These are phyloP conservation scores for Antheraea mylitta DNA, from an alignment of 1,140 invertebrate species.

Conservation along the genomic window DNA sequence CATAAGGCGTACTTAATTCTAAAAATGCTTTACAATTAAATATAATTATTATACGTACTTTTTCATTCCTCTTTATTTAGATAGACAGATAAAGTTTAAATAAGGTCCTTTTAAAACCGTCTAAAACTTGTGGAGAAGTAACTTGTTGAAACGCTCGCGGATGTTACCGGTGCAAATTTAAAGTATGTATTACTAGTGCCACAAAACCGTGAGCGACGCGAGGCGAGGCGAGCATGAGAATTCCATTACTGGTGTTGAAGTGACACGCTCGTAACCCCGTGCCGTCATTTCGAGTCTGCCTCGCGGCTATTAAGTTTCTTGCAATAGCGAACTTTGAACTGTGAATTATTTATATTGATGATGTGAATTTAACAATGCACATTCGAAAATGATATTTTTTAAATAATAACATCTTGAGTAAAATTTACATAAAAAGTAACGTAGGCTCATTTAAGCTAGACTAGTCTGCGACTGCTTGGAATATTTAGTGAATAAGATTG, in stretches of 20 bases:
- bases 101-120: constrained; percentile 54
- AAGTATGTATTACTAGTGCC: constrained; percentile 64
- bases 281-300: constrained; percentile 6
- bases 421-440: too few relatives aligned
- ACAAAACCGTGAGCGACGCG: constrained; percentile 51
- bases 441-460: too few relatives aligned
- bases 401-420: too few relatives aligned
- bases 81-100: constrained; percentile 35
- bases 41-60: constrained; percentile 9
- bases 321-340: neutral
- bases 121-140: constrained; percentile 54
- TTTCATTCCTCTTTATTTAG: constrained; percentile 24
- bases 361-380: neutral
- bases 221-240: constrained; percentile 62
- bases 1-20: too few relatives aligned
- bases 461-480: too few relatives aligned
- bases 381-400: neutral
- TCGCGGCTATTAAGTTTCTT: neutral
- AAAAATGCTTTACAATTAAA: too few relatives aligned
- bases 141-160: constrained; percentile 44
- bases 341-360: neutral
- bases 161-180: constrained; percentile 64
- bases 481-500: too few relatives aligned
- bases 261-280: constrained; percentile 41
- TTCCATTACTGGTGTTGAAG: constrained; percentile 61